Percentiles rank a stretch among this genome's conserved stretches.
phyloP scores from a whole-genome alignment of 92 coral and sea anemone species.

The Umimayanthus kanabou region DNA sequence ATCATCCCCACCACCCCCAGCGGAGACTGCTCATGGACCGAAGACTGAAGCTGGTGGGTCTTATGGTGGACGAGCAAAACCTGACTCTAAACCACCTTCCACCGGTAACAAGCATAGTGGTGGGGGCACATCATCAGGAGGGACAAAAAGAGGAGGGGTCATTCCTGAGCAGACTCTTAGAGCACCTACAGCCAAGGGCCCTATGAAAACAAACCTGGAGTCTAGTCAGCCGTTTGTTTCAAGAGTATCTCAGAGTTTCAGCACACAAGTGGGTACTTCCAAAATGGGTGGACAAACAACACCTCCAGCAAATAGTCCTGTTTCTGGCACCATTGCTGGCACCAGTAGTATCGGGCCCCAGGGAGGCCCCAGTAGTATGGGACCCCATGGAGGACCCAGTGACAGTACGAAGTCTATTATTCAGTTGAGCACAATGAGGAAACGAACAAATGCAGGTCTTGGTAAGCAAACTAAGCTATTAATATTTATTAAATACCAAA shows the following conservation, averaged over 20 bases:
- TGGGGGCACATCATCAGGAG: neutral
- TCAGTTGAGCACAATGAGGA: constrained; percentile 85
- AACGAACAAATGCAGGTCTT: constrained; percentile 83
- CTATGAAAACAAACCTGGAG: neutral
- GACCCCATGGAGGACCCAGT: constrained; percentile 14
- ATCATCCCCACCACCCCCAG: neutral
- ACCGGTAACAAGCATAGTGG: neutral
- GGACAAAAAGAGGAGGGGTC: constrained; percentile 4
- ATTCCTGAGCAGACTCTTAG: constrained; percentile 1
- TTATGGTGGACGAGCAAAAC: neutral
- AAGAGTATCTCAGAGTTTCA: neutral
- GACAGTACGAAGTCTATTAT: constrained; percentile 84
- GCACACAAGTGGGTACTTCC: neutral
- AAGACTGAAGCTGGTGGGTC: neutral
- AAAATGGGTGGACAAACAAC: neutral
- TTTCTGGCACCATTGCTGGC: neutral
- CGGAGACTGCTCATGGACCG: neutral
- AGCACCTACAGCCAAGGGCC: neutral
- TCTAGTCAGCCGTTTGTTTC: neutral
- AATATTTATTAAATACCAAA: too few species aligned
- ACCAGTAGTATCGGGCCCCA: constrained; percentile 14
- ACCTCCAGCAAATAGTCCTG: neutral
- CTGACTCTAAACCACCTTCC: neutral
- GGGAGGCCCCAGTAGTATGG: constrained; percentile 1
- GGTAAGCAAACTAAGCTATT: constrained; percentile 44